These are phyloP conservation scores for Anolis sagrei DNA, from an alignment of 2,113 vertebrate genomes.

Conservation along the genomic window DNA sequence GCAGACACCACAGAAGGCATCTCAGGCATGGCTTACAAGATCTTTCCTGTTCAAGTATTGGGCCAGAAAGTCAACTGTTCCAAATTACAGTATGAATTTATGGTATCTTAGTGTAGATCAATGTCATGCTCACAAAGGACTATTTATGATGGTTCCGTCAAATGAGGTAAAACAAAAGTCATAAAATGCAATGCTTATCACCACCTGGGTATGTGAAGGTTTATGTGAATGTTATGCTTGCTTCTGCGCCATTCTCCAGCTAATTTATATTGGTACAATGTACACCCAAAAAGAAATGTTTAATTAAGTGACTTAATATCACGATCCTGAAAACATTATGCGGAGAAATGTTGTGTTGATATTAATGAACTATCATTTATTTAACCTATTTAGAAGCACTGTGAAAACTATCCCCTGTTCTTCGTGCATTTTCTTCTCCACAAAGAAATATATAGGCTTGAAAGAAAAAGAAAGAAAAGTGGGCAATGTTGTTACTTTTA, in stretches of 20 bases:
- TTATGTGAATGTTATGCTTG: conserved; percentile 18
- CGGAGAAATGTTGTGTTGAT: background rate
- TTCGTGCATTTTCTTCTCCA: background rate
- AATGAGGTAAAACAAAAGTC: background rate
- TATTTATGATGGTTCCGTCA: conserved; percentile 16
- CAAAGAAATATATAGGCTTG: conserved; percentile 25
- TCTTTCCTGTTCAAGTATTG: conserved; percentile 17
- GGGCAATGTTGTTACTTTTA: background rate
- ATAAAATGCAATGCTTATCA: background rate
- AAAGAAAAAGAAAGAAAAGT: background rate
- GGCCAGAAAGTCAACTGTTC: conserved; percentile 9
- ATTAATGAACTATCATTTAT: background rate
- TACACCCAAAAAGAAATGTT: background rate
- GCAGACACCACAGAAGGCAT: conserved; percentile 36
- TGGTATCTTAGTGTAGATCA: background rate
- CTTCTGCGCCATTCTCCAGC: background rate
- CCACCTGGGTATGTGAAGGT: conserved; percentile 21
- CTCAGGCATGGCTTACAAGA: conserved; percentile 37
- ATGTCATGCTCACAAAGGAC: background rate
- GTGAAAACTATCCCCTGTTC: background rate
- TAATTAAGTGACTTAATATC: conserved; percentile 4
- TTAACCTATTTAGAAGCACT: conserved; percentile 3
- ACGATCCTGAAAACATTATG: background rate
- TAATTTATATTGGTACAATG: background rate
- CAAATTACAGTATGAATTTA: conserved; percentile 8